A percentile compares a stretch with the other conserved stretches of the same genome.
Conservation (phyloP, 2,888 invertebrate species). For the Aproaerema taeniolella region DNA sequence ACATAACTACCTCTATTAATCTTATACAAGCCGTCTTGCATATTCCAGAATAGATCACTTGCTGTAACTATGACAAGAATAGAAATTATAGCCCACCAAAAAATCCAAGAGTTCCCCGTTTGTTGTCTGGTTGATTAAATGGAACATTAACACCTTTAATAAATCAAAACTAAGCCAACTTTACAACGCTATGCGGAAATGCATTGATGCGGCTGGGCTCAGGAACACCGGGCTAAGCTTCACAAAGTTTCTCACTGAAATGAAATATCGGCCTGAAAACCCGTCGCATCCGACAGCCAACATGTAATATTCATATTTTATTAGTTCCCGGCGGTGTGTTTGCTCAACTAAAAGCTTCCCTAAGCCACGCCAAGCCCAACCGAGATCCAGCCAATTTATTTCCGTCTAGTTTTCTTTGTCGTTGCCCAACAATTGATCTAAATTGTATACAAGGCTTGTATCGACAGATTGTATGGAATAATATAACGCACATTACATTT, state of each 20-base stretch:
- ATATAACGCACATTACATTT: too few species aligned
- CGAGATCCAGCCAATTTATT: slow-evolving; percentile 30
- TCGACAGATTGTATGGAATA: too few species aligned
- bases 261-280: slow-evolving; percentile 50
- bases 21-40: slow-evolving; percentile 33
- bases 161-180: slow-evolving; percentile 33
- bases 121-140: slow-evolving; percentile 7
- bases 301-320: slow-evolving; percentile 51
- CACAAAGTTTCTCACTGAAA: slow-evolving; percentile 31
- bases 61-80: neutral
- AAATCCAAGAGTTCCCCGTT: neutral
- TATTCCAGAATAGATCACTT: slow-evolving; percentile 12
- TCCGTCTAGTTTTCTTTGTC: slow-evolving; percentile 10
- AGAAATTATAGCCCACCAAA: slow-evolving; percentile 6
- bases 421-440: neutral
- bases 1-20: slow-evolving; percentile 39
- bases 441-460: too few species aligned
- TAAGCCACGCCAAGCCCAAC: slow-evolving; percentile 18
- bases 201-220: slow-evolving; percentile 21
- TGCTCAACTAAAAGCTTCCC: slow-evolving; percentile 29
- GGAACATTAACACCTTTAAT: slow-evolving; percentile 31
- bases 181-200: slow-evolving; percentile 44
- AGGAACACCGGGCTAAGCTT: slow-evolving; percentile 1
- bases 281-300: slow-evolving; percentile 35
- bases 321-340: slow-evolving; percentile 37